phyloP scores from a whole-genome alignment of 92 coral and sea anemone species.

The Palythoa grandiflora region DNA sequence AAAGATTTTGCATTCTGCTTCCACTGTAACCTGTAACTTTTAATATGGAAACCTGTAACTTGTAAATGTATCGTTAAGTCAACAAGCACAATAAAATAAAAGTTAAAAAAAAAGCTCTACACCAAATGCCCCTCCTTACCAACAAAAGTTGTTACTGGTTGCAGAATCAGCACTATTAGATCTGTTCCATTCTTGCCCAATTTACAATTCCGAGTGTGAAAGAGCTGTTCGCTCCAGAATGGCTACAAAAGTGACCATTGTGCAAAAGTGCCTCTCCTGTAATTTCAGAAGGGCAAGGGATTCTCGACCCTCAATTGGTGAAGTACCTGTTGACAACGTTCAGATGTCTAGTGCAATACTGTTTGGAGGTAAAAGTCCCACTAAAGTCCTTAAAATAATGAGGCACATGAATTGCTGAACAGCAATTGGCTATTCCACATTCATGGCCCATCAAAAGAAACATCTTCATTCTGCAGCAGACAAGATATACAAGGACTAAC shows the following conservation, averaged over 20 bases:
- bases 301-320: conserved; percentile 19
- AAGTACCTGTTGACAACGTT: conserved; percentile 26
- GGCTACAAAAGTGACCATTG: conserved; percentile 25
- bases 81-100: too few species aligned
- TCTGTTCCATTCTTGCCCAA: conserved; percentile 19
- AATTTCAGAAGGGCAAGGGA: conserved; percentile 28
- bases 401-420: conserved; percentile 46
- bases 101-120: too few species aligned
- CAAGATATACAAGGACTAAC: conserved; percentile 33
- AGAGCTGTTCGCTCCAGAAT: conserved; percentile 9
- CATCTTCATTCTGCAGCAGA: conserved; percentile 48
- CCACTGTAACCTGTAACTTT: too few species aligned
- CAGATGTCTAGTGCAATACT: conserved; percentile 40
- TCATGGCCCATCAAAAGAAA: conserved; percentile 41
- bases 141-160: conserved; percentile 26
- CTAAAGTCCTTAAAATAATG: conserved; percentile 34
- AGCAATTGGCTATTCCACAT: conserved; percentile 43
- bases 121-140: conserved; percentile 7
- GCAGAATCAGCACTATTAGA: conserved; percentile 32
- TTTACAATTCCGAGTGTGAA: conserved; percentile 2
- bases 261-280: conserved; percentile 46
- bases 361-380: conserved; percentile 52
- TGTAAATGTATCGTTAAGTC: too few species aligned
- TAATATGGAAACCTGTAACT: too few species aligned
- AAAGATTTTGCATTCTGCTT: too few species aligned